Base-by-base conservation (phyloP, 2,888 invertebrate species). In the Monopis laevigella region DNA sequence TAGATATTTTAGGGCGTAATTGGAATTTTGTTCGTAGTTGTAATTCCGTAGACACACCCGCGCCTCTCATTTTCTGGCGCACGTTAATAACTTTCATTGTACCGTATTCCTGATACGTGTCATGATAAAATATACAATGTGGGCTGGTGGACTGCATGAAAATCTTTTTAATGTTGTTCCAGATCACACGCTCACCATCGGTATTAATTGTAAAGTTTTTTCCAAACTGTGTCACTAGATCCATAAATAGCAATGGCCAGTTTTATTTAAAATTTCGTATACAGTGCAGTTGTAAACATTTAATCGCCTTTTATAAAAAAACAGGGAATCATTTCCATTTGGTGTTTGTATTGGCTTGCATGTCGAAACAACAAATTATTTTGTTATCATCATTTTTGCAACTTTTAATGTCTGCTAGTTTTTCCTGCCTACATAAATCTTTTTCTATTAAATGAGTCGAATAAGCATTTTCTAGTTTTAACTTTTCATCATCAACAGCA, bases 11-110 rank as follows among this genome's bases (percentile, higher is more conserved):
- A n/a, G n/a, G n/a, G n/a, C n/a, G n/a, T n/a, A n/a, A n/a, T 24
- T 24, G 24, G 24, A 7, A 24, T 24, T 24, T 24, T 7, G 6
- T 7, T 7, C 6, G 24, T 24, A 24, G 24, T 7, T 5, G 10
- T 10, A 24, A 24, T 5, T 5, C 24, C 6, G 24, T 24, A 10
- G 6, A 7, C 6, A 24, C 24, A 7, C 10, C 59, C 19, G 53
- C 56, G n/a, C n/a, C n/a, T 8, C 51, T 55, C 35, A 26, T 48
- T 44, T 27, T 46, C 30, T 36, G 50, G 42, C 40, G 49, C 46
- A 16, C 52, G 43, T 41, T 24, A 24, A 24, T 24, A 24, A 10
- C 6, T 24, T 24, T 24, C 24, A 24, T 7, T 7, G 24, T 24
- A 24, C 10, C 24, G 10, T n/a, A n/a, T n/a, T 24, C 24, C 10